These are phyloP conservation scores for Drepana falcataria DNA, from an alignment of 2,888 invertebrate species.

Conservation along the genomic window DNA sequence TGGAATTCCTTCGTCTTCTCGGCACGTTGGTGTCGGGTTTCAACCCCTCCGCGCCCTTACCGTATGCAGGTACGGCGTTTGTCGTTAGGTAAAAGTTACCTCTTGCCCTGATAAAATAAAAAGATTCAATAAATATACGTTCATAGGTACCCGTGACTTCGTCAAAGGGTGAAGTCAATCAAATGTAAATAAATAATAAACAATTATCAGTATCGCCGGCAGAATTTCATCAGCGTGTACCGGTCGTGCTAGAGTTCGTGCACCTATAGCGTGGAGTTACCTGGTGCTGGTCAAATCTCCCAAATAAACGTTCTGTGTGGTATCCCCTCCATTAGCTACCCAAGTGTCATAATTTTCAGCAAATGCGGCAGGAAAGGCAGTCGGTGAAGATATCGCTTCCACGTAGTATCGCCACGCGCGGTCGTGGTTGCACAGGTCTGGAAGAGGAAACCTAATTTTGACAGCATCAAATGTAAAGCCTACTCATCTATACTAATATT, in stretches of 20 bases:
- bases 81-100: constrained; percentile 63
- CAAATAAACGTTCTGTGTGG: constrained; percentile 38
- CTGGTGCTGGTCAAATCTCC: constrained; percentile 57
- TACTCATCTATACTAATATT: too few relatives aligned
- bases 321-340: constrained; percentile 36
- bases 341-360: constrained; percentile 67
- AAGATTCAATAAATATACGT: neutral
- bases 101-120: constrained; percentile 39
- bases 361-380: constrained; percentile 62
- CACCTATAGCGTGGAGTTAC: constrained; percentile 24
- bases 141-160: neutral
- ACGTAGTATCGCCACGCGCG: constrained; percentile 79
- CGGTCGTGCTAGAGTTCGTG: too few relatives aligned
- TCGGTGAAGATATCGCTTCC: constrained; percentile 65
- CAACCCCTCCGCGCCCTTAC: constrained; percentile 42
- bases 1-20: constrained; percentile 24
- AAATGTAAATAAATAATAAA: too few relatives aligned
- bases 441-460: neutral
- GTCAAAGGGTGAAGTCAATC: too few relatives aligned
- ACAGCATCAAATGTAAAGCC: too few relatives aligned
- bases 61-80: constrained; percentile 37
- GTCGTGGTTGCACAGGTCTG: constrained; percentile 79
- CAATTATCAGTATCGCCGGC: too few relatives aligned
- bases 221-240: too few relatives aligned
- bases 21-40: constrained; percentile 27